Evolutionary conservation across 2,888 invertebrate genomes (phyloP), one percentile per base, ranked within the genome.

Genomic region (Andrena chrysosceles): DNA sequence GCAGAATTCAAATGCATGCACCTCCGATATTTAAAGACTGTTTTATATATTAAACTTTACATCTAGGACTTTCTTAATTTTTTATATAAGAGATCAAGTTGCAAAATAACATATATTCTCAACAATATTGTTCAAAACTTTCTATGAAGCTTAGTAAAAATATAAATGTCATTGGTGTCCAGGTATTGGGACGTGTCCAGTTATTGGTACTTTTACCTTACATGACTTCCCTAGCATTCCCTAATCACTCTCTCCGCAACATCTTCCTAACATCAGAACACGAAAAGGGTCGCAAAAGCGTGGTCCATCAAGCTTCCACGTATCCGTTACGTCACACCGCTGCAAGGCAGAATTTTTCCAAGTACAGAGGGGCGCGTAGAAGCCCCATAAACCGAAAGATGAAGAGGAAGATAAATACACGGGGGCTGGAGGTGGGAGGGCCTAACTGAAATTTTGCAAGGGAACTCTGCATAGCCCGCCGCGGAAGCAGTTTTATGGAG

Each of bases 401-500:
- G 83, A 87, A 84, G 74, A 77, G 73, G 63, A 48, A 79, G 83
- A 81, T 77, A 87, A 86, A 87, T 77, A 84, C 63, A 59, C 56
- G 23, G 23, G 67, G 80, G 80, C 52, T 60, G 63, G 83, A 60
- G 76, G 76, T 56, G 35, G 81, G 52, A n/a, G 60, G 77, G 76
- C 68, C 62, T 84, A 85, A 86, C 84, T 83, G 75, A 85, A 88
- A 86, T 83, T 88, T 86, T 56, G 81, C 87, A 52, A 70, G 71
- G 54, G 66, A n/a, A 56, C 23, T 69, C 59, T 42, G 77, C 79
- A 78, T 63, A 76, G 69, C 75, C 71, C 80, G 80, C 72, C 73
- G 49, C 86, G 85, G 86, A 88, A 88, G 83, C 87, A 68, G 86
- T 90, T 93, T 93, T 93, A 93, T 92, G 93, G 90, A 93, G 91